Conservation (phyloP, 1,140 invertebrate species). For the Drosophila pruinosa region DNA sequence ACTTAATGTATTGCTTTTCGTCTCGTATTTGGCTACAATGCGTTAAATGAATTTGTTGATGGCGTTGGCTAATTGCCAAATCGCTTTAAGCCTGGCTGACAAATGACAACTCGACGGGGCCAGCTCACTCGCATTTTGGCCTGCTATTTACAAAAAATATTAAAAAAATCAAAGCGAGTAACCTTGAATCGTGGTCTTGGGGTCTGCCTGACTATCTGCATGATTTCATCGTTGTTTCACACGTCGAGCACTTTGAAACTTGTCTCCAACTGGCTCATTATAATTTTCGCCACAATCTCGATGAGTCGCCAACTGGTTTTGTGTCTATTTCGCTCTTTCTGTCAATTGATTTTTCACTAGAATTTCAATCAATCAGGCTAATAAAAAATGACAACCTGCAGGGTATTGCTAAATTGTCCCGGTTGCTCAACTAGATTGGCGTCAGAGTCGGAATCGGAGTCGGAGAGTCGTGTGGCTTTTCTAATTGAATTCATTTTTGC, state of each 20-base stretch:
- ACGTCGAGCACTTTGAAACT: conserved; percentile 34
- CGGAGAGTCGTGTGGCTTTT: not conserved
- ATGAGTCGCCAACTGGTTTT: conserved; percentile 72
- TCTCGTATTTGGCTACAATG: not conserved
- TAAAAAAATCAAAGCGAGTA: not conserved
- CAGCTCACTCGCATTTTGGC: conserved; percentile 13
- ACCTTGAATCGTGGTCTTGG: conserved; percentile 33
- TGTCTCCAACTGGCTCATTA: conserved; percentile 67
- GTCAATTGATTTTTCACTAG: conserved; percentile 34
- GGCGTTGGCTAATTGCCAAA: conserved; percentile 35
- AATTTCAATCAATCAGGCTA: conserved; percentile 32
- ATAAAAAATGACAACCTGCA: not conserved
- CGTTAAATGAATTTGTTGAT: not conserved
- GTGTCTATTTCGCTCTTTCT: not conserved
- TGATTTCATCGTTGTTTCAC: conserved; percentile 66
- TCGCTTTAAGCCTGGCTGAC: conserved; percentile 27
- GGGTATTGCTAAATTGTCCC: conserved; percentile 13
- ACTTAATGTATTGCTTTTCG: not conserved
- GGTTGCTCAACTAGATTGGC: not conserved
- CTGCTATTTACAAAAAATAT: conserved; percentile 4
- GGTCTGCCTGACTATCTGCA: conserved; percentile 20
- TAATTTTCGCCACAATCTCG: conserved; percentile 66
- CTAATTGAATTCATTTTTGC: conserved; percentile 68
- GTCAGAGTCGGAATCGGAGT: not conserved
- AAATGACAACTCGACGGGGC: conserved; percentile 30